Percentiles rank a stretch among this genome's conserved stretches.
Conservation (phyloP, 2,888 invertebrate species). For the Perizoma flavofasciatum region DNA sequence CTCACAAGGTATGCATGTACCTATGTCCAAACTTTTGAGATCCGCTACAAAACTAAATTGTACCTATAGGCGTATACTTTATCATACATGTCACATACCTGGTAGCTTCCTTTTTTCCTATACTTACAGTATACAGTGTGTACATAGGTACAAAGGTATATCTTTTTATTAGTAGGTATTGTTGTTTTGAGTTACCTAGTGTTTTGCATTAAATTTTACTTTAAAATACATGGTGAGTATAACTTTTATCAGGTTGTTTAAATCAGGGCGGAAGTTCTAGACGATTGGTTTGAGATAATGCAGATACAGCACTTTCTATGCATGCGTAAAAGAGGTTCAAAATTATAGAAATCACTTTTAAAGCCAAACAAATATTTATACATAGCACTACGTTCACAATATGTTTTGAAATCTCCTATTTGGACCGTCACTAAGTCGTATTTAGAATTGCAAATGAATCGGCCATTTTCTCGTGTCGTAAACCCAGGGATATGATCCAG, state of each 20-base stretch:
- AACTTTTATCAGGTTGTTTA: too few relatives aligned
- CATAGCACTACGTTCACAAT: conserved; percentile 21
- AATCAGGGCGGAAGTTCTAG: too few relatives aligned
- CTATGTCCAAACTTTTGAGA: conserved; percentile 38
- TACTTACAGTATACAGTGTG: conserved; percentile 12
- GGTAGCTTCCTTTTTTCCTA: conserved; percentile 24
- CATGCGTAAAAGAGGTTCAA: too few relatives aligned
- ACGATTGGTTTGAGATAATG: not conserved
- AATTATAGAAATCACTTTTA: not conserved
- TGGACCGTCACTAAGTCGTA: conserved; percentile 63
- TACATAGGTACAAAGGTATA: conserved; percentile 8
- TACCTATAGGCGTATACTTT: conserved; percentile 33
- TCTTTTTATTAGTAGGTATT: conserved; percentile 13
- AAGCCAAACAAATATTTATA: conserved; percentile 5
- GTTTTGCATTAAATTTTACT: too few relatives aligned
- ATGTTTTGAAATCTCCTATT: conserved; percentile 42
- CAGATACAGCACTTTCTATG: conserved; percentile 21
- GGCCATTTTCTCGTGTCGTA: conserved; percentile 81
- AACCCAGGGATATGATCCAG: conserved; percentile 82
- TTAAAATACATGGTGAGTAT: too few relatives aligned
- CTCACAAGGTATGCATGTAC: conserved; percentile 37
- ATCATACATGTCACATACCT: conserved; percentile 20
- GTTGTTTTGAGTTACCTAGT: too few relatives aligned
- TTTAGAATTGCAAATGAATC: conserved; percentile 84
- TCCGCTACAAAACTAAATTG: conserved; percentile 49